These are phyloP conservation scores for Sciurus vulgaris DNA, from an alignment of 2,797 vertebrate genomes.

Conservation along the genomic window DNA sequence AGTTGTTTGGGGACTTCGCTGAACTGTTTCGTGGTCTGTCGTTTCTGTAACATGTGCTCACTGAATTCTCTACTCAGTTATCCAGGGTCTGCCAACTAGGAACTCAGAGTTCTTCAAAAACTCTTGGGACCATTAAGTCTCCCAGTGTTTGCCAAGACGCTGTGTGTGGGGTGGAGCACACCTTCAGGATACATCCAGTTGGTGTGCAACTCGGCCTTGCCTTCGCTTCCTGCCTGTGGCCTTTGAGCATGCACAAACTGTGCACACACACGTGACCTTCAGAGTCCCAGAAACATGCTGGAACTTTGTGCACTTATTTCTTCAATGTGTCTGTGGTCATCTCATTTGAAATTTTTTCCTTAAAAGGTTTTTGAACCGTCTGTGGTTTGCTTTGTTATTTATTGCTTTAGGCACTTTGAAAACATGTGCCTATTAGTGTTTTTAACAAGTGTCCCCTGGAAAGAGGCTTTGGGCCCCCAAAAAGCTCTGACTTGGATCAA, in stretches of 20 bases:
- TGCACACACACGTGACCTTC: background rate
- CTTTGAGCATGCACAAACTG: background rate
- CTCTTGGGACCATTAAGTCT: background rate
- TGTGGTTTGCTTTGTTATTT: background rate
- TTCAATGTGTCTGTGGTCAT: background rate
- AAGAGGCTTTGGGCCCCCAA: background rate
- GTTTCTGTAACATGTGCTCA: background rate
- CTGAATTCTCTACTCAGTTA: background rate
- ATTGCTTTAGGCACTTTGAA: background rate
- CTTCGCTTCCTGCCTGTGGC: background rate
- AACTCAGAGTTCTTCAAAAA: constrained; percentile 8
- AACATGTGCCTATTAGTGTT: background rate
- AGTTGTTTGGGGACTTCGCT: background rate
- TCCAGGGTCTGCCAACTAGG: background rate
- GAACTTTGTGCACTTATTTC: background rate
- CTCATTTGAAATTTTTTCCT: background rate
- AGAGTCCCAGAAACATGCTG: background rate
- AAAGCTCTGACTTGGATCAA: background rate
- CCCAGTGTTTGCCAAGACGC: background rate
- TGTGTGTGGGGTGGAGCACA: background rate
- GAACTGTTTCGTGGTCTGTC: background rate
- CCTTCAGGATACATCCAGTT: background rate
- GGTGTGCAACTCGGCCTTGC: background rate
- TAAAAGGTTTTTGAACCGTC: background rate
- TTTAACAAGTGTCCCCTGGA: background rate